A percentile compares a stretch with the other conserved stretches of the same genome.
phyloP scores from a whole-genome alignment of 2,888 invertebrate species.

The Cephus nigrinus region DNA sequence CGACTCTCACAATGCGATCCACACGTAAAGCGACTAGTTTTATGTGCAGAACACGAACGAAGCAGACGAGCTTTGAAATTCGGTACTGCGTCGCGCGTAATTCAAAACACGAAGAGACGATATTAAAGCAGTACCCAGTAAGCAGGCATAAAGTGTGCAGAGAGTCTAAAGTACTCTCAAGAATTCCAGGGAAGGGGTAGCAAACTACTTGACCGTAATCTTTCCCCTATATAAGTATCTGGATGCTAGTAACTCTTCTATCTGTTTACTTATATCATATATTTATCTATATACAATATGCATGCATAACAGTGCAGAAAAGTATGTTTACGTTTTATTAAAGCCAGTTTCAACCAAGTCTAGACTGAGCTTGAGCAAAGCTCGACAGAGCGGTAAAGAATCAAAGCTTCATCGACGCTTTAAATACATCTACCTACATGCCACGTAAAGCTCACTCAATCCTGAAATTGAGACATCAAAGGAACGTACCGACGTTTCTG shows the following conservation, averaged over 20 bases:
- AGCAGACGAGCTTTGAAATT: not conserved
- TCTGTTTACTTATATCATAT: not conserved
- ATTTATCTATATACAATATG: not conserved
- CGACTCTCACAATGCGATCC: not conserved
- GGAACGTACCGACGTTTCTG: constrained; percentile 11
- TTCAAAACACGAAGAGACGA: not conserved
- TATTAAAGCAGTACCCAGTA: not conserved
- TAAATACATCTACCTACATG: constrained; percentile 2
- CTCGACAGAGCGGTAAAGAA: constrained; percentile 17
- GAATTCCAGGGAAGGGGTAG: not conserved
- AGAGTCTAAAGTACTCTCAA: not conserved
- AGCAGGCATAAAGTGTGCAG: not conserved
- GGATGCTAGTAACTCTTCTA: not conserved
- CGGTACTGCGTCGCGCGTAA: not conserved
- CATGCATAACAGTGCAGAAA: constrained; percentile 1
- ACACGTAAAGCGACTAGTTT: no score
- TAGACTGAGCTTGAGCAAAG: constrained; percentile 11
- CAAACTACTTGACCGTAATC: not conserved
- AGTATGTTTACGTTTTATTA: constrained; percentile 25
- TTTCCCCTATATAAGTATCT: not conserved
- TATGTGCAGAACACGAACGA: no score
- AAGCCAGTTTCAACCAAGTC: constrained; percentile 28
- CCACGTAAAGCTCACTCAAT: constrained; percentile 29
- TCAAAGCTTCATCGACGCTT: constrained; percentile 29
- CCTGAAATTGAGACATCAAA: constrained; percentile 38